A percentile compares a stretch with the other conserved stretches of the same genome.
These are phyloP conservation scores for Falco peregrinus DNA, from an alignment of 2,797 vertebrate species.

Conservation along the genomic window DNA sequence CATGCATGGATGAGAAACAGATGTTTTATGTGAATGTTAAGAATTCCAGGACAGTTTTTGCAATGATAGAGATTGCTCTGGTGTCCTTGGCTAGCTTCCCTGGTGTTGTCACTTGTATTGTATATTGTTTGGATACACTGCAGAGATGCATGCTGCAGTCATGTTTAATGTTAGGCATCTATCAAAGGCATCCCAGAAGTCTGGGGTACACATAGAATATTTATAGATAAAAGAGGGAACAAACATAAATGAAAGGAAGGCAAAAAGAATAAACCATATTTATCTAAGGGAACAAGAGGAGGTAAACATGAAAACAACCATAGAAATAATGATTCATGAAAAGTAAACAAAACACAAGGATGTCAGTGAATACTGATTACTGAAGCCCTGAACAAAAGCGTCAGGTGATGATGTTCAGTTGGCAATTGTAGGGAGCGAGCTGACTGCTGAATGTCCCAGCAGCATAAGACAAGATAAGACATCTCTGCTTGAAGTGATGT, in stretches of 20 bases:
- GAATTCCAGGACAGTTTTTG: not conserved
- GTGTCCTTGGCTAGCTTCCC: not conserved
- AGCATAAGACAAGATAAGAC: not conserved
- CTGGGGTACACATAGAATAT: not conserved
- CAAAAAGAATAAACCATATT: not conserved
- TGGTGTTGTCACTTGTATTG: not conserved
- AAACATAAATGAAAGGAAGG: not conserved
- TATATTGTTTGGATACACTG: not conserved
- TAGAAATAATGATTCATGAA: not conserved
- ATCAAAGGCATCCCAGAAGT: not conserved
- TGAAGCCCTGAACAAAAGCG: not conserved
- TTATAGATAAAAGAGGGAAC: not conserved
- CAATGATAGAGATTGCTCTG: not conserved
- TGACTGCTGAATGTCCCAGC: not conserved
- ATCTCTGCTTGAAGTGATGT: not conserved
- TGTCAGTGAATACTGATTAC: not conserved
- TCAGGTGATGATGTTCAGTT: not conserved
- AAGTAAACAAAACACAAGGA: not conserved
- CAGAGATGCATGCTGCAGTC: not conserved
- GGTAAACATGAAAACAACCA: not conserved
- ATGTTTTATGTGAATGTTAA: not conserved
- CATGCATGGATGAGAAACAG: not conserved
- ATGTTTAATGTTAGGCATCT: not conserved
- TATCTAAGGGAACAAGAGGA: not conserved
- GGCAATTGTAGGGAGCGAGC: not conserved